A percentile compares a stretch with the other conserved stretches of the same genome.
These are phyloP conservation scores for Osmerus eperlanus DNA, from an alignment of 2,113 vertebrate species.

Conservation along the genomic window DNA sequence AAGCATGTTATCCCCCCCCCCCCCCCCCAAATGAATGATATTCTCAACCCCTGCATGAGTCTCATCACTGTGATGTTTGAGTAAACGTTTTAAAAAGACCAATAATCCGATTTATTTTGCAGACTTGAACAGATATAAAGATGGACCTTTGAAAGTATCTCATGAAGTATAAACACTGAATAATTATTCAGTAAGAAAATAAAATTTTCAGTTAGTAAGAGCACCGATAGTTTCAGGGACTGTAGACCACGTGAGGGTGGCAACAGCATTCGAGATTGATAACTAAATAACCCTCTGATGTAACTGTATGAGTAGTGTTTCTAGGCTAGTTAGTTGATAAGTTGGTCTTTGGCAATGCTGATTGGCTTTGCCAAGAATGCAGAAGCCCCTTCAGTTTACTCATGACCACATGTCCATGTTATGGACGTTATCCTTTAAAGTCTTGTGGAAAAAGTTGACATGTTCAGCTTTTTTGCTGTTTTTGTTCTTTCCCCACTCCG, in stretches of 20 bases:
- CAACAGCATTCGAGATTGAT: too few species aligned
- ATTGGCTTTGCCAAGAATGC: conserved; percentile 9
- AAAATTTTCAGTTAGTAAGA: too few species aligned
- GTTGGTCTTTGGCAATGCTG: conserved; percentile 12
- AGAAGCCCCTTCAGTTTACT: conserved; percentile 67
- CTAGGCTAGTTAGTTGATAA: neutral
- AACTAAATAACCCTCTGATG: neutral
- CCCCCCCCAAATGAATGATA: too few species aligned
- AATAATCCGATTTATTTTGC: too few species aligned
- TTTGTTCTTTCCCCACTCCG: conserved; percentile 6
- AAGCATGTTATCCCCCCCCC: neutral
- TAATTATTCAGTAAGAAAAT: neutral
- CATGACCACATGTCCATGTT: conserved; percentile 53
- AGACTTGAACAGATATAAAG: too few species aligned
- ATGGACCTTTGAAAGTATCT: neutral
- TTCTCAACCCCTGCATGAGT: conserved; percentile 1
- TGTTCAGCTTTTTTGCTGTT: conserved; percentile 38
- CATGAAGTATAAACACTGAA: neutral
- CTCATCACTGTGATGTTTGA: neutral
- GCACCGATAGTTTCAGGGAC: neutral
- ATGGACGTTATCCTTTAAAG: conserved; percentile 30
- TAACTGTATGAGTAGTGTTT: neutral
- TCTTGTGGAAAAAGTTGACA: conserved; percentile 43
- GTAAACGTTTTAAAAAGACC: too few species aligned
- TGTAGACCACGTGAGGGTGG: neutral